Conservation (phyloP, 2,113 vertebrate genomes). For the Lanius ludovicianus region DNA sequence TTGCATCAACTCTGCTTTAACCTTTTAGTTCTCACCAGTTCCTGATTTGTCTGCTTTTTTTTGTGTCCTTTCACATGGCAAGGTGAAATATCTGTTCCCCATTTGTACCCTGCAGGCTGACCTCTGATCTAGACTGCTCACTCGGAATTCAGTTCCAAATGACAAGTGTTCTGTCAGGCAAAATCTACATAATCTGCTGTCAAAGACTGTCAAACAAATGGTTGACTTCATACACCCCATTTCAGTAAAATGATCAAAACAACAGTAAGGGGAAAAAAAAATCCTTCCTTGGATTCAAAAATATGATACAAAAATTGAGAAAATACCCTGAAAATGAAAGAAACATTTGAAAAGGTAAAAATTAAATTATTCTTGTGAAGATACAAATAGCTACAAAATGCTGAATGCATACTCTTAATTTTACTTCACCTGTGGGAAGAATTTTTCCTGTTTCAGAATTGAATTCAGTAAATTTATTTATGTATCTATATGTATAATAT, state of each 20-base stretch:
- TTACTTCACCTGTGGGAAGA: neutral
- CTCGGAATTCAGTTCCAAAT: slow-evolving; percentile 63
- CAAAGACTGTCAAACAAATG: slow-evolving; percentile 75
- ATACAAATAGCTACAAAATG: neutral
- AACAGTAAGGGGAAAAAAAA: slow-evolving; percentile 26
- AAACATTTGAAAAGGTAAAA: neutral
- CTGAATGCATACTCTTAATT: neutral
- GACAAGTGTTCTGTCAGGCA: slow-evolving; percentile 62
- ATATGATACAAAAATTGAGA: neutral
- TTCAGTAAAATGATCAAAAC: slow-evolving; percentile 71
- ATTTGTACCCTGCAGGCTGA: slow-evolving; percentile 49
- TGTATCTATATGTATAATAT: neutral
- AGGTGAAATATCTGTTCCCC: slow-evolving; percentile 63
- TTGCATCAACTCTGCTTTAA: slow-evolving; percentile 64
- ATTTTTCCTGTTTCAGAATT: neutral
- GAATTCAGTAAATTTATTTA: neutral
- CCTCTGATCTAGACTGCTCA: slow-evolving; percentile 62
- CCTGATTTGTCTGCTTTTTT: slow-evolving; percentile 35
- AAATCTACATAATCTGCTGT: slow-evolving; percentile 77
- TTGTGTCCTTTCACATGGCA: slow-evolving; percentile 33
- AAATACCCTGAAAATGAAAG: neutral
- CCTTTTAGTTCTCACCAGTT: slow-evolving; percentile 53
- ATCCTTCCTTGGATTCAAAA: neutral
- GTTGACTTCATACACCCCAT: slow-evolving; percentile 70
- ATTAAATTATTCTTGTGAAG: neutral